Evolutionary conservation across 2,113 vertebrate species (phyloP).

Genomic region (Sander lucioperca): DNA sequence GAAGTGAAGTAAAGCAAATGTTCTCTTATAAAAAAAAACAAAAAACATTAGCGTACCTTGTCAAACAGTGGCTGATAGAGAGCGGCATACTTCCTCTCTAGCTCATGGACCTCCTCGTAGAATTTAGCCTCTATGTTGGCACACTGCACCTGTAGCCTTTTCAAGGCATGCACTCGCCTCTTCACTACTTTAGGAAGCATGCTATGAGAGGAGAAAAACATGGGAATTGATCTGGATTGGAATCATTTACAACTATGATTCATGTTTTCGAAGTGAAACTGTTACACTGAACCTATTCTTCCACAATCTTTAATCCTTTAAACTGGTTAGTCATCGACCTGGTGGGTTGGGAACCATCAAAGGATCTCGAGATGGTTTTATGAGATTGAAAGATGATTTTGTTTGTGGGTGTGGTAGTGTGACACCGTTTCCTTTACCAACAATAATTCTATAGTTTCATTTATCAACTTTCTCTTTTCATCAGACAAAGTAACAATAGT

Average conservation of each 20-base stretch:
- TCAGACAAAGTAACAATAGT: background rate
- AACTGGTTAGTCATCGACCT: background rate
- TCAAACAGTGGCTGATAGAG: constrained; percentile 95
- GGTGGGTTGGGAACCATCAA: background rate
- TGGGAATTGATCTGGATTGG: background rate
- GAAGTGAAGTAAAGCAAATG: background rate
- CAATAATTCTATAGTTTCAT: background rate
- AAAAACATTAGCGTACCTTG: constrained; percentile 85
- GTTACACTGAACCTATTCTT: background rate
- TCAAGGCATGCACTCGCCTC: constrained; percentile 95
- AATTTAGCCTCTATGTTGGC: constrained; percentile 97
- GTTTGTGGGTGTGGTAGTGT: background rate
- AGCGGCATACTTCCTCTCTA: constrained; percentile 96
- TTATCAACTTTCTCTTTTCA: background rate
- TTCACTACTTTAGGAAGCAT: constrained; percentile 95
- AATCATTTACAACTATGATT: background rate
- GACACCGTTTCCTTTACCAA: background rate
- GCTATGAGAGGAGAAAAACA: constrained; percentile 71
- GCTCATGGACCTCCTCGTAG: constrained; percentile 97
- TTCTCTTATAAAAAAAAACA: background rate
- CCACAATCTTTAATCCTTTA: background rate
- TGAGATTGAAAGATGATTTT: background rate
- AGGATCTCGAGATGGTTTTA: background rate
- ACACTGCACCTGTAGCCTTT: constrained; percentile 95
- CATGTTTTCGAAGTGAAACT: background rate